Evolutionary conservation across 2,888 invertebrate genomes (phyloP).

Genomic region (Cephus pulcher): DNA sequence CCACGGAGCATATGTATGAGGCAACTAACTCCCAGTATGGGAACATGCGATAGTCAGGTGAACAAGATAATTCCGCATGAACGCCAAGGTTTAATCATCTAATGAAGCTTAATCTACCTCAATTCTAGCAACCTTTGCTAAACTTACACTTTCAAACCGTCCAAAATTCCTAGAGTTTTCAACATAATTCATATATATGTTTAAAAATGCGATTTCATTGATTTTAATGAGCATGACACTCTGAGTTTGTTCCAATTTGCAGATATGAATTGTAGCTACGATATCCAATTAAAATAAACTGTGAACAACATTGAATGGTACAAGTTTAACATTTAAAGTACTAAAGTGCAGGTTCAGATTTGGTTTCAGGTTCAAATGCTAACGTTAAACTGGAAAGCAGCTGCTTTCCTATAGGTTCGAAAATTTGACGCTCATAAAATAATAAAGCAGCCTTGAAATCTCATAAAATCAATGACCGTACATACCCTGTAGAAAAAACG

Average conservation of each 20-base stretch:
- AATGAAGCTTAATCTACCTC: conserved; percentile 30
- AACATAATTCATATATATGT: too few species aligned
- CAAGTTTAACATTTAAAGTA: too few species aligned
- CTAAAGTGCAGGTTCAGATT: neutral
- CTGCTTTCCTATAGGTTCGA: neutral
- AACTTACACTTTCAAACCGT: too few species aligned
- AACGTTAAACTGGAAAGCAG: neutral
- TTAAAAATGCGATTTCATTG: too few species aligned
- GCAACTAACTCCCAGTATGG: conserved; percentile 39
- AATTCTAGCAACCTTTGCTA: too few species aligned
- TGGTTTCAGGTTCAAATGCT: neutral
- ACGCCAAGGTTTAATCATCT: conserved; percentile 38
- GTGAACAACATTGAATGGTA: too few species aligned
- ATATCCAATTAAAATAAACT: too few species aligned
- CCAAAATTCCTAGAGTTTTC: too few species aligned
- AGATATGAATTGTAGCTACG: too few species aligned
- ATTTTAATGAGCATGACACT: too few species aligned
- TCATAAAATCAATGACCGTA: conserved; percentile 19
- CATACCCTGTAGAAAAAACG: conserved; percentile 20
- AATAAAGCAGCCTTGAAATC: conserved; percentile 26
- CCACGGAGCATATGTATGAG: conserved; percentile 13
- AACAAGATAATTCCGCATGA: conserved; percentile 47
- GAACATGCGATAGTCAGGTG: conserved; percentile 10
- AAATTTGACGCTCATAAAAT: conserved; percentile 17
- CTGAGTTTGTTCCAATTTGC: too few species aligned